A percentile compares a stretch with the other conserved stretches of the same genome.
These are phyloP conservation scores for Orcinus orca DNA, from an alignment of 2,113 vertebrate species.

Conservation along the genomic window DNA sequence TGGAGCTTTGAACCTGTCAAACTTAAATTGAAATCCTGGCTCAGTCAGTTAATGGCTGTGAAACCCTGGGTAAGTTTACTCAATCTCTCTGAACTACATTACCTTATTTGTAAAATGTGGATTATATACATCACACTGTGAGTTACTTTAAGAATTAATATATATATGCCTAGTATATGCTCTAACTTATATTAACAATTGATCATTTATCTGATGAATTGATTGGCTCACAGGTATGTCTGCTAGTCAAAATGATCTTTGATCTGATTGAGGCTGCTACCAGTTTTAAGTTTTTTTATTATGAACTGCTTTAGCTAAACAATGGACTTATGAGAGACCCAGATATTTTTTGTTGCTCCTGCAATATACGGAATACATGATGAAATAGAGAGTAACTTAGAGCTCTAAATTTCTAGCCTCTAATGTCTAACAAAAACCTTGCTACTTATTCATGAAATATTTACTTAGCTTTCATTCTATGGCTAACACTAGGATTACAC, in stretches of 20 bases:
- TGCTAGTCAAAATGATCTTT: background rate
- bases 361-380: background rate
- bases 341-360: background rate
- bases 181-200: background rate
- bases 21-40: background rate
- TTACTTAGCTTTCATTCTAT: background rate
- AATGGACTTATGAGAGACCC: background rate
- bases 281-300: background rate
- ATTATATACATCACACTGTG: background rate
- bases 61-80: background rate
- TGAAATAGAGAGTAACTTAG: background rate
- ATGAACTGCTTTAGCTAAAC: constrained; percentile 10
- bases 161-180: background rate
- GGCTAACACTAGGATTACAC: background rate
- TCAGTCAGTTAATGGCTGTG: background rate
- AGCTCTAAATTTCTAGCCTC: background rate
- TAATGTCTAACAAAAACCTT: background rate
- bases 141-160: constrained; percentile 7
- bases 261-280: background rate
- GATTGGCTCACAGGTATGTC: background rate
- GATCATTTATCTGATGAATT: background rate
- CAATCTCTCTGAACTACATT: constrained; percentile 16
- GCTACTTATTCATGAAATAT: background rate
- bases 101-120: constrained; percentile 32
- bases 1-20: background rate